Conservation (phyloP, 1,140 invertebrate species). For the Sminthurinus signatus region DNA sequence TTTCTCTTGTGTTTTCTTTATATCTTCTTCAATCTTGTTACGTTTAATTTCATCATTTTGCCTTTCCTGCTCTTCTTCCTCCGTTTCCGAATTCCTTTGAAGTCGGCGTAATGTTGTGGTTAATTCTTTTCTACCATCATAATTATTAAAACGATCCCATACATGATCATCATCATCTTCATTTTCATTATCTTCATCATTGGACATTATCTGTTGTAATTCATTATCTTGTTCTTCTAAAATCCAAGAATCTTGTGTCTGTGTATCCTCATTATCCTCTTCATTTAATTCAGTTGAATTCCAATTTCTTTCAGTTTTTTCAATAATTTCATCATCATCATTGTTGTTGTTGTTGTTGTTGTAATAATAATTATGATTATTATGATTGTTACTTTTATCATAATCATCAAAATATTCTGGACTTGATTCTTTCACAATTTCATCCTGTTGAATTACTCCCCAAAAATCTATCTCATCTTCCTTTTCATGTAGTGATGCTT, state of each 20-base stretch:
- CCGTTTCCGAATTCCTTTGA: not conserved
- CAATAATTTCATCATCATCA: too few relatives aligned
- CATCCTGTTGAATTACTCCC: slow-evolving; percentile 22
- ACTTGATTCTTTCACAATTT: too few relatives aligned
- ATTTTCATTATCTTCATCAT: slow-evolving; percentile 2
- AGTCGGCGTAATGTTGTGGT: not conserved
- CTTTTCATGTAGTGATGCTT: slow-evolving; percentile 8
- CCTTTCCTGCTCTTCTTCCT: not conserved
- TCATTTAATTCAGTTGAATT: too few relatives aligned
- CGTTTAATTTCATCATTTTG: not conserved
- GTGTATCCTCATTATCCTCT: too few relatives aligned
- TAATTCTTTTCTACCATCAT: too few relatives aligned
- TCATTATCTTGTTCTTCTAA: not conserved
- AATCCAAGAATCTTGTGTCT: too few relatives aligned
- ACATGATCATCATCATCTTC: not conserved
- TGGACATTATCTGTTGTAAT: slow-evolving; percentile 5
- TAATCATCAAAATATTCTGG: too few relatives aligned
- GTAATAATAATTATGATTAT: too few relatives aligned
- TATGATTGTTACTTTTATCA: too few relatives aligned
- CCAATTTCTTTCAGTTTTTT: too few relatives aligned
- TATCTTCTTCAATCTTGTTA: not conserved
- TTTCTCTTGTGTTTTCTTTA: not conserved
- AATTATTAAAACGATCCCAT: too few relatives aligned
- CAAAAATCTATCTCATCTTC: slow-evolving; percentile 36
- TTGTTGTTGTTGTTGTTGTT: too few relatives aligned